Base-by-base conservation (phyloP, 2,888 invertebrate genomes). In the Lasioglossum leucozonium region DNA sequence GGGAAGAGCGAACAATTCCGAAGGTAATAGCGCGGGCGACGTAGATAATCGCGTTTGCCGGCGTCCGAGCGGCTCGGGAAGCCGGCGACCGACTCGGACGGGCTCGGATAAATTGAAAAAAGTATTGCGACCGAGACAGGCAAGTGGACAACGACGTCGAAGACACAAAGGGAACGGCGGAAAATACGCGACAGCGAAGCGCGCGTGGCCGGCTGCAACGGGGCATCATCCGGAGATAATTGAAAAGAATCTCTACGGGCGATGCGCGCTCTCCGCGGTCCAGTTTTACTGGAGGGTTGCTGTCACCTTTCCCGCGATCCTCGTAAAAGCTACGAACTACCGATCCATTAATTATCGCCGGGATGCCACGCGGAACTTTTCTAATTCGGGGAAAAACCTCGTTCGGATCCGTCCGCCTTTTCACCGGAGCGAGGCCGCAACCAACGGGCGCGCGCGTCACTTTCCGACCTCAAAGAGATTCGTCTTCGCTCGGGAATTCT, bases 301-400 rank as follows among this genome's bases (percentile, higher is more conserved):
- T 47, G 71, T 47, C 77, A 37, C 22, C 78, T 79, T 86, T 71
- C 73, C 58, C 78, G 55, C 74, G n/a, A 51, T 8, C n/a, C 69
- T 74, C 67, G 55, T 74, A 62, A 30, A 72, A 81, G 75, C n/a
- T 62, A 62, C n/a, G 37, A 72, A 72, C 79, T 81, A 65, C 8
- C 77, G 71, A 69, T 67, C 77, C 87, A 87, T 90, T 90, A 89
- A 89, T 89, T 89, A 89, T 88, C 83, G 47, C 65, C 42, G 65
- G 81, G 37, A 65, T n/a, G 40, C 4, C 65, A 1, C 65, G n/a
- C 22, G 85, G 65, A 90, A 86, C 79, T 83, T 85, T 90, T 55
- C 84, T 90, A 88, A 90, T 86, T 88, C 84, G 44, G 77, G 77
- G 79, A n/a, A 85, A 88, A 89, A 88, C 88, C 86, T 62, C 44